These are phyloP conservation scores for Arvicanthis niloticus DNA, from an alignment of 2,113 vertebrate genomes.

Conservation along the genomic window DNA sequence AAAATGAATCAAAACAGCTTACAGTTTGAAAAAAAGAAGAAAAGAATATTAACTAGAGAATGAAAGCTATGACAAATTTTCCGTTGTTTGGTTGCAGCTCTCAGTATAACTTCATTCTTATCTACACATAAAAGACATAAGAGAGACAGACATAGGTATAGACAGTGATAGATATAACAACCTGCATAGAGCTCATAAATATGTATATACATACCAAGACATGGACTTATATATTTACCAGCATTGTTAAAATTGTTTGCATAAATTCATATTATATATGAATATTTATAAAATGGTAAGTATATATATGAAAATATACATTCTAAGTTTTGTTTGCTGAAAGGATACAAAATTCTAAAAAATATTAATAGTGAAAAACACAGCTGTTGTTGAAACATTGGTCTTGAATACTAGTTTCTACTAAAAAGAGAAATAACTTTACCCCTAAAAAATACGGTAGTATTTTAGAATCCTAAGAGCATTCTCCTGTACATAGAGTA, in stretches of 20 bases:
- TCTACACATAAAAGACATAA: neutral
- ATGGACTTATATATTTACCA: neutral
- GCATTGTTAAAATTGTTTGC: neutral
- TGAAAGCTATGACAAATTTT: neutral
- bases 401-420: neutral
- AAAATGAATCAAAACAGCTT: neutral
- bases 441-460: neutral
- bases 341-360: neutral
- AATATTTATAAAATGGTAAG: neutral
- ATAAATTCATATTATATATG: neutral
- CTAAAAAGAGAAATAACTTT: neutral
- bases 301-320: neutral
- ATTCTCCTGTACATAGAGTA: neutral
- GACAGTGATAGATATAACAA: neutral
- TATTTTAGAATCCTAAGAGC: too few relatives aligned
- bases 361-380: neutral
- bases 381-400: neutral
- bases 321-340: neutral
- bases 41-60: neutral
- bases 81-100: neutral
- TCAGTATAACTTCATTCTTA: neutral
- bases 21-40: neutral
- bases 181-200: neutral
- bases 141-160: neutral
- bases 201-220: neutral